Evolutionary conservation across 2,113 vertebrate species (phyloP), one percentile per base, ranked within the genome.

Genomic region (Grus americana): DNA sequence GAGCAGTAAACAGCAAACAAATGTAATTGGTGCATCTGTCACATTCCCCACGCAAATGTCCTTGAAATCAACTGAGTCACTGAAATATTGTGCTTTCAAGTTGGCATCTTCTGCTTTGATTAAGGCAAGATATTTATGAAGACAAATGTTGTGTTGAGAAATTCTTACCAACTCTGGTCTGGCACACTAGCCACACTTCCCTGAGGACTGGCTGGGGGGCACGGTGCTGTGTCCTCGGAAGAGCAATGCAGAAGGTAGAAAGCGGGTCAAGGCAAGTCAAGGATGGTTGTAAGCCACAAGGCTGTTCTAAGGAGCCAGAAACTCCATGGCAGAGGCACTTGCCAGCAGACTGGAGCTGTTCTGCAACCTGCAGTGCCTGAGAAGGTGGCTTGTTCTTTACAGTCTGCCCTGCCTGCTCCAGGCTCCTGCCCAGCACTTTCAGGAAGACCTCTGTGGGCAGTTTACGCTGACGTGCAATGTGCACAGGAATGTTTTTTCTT

Each of bases 1-100:
- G 12, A 85, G 62, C 59, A 84, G 44, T 17, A 50, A 80, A 59
- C 15, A 90, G 49, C 73, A 93, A 90, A 70, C 72, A 82, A 68
- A 32, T 7, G 15, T 40, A 70, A 6, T 3, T 38, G 68, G 19
- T 46, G 21, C 59, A 73, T 57, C 67, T 0, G 0, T 13, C 50
- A 42, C 49, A 27, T 34, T 78, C 49, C 61, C 55, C 54, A 59
- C 9, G 5, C 36, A 55, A 34, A 27, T 21, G n/a, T 54, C 44
- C 63, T 59, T 21, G 68, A 55, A 80, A 72, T 20, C 68, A 87
- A 30, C 22, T 2, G 21, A 54, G 47, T 46, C 8, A 15, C 24
- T 44, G 65, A 47, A 86, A 68, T 59, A 8, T 6, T 13, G 50
- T 49, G 63, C 68, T 84, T 75, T 89, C 70, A 71, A 55, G 52